phyloP scores from a whole-genome alignment of 2,888 invertebrate species.

The Ditylenchus weischeri region DNA sequence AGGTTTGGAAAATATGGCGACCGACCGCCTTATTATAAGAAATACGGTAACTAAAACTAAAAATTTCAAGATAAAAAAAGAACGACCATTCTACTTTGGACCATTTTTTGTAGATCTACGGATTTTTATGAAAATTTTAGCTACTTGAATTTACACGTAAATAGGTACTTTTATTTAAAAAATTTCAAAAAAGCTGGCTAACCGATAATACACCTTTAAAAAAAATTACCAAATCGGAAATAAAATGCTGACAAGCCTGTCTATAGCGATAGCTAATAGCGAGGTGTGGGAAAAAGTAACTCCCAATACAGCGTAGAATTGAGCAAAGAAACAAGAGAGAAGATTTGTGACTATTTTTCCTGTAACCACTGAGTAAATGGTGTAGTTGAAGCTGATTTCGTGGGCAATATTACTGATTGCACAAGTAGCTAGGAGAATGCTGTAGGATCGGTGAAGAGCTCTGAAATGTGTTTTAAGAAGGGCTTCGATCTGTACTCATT shows the following conservation, averaged over 20 bases:
- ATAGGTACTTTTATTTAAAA: too few relatives aligned
- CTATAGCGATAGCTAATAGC: not conserved
- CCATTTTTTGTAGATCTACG: too few relatives aligned
- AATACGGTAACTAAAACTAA: too few relatives aligned
- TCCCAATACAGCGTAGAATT: not conserved
- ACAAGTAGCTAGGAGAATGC: not conserved
- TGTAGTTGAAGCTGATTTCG: not conserved
- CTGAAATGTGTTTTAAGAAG: not conserved
- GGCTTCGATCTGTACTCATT: too few relatives aligned
- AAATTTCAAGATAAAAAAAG: too few relatives aligned
- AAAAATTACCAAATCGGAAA: slow-evolving; percentile 1
- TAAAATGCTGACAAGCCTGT: not conserved
- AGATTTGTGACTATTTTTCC: not conserved
- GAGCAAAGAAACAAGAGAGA: slow-evolving; percentile 7
- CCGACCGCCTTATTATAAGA: too few relatives aligned
- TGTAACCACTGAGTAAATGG: not conserved
- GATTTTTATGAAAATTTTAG: too few relatives aligned
- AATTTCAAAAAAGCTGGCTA: too few relatives aligned
- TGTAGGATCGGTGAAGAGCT: not conserved
- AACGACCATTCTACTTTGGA: too few relatives aligned
- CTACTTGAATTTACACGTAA: too few relatives aligned
- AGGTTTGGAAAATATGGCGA: too few relatives aligned
- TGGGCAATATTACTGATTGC: not conserved
- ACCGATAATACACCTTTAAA: too few relatives aligned
- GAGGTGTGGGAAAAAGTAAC: not conserved